These are phyloP conservation scores for Tyrannus savana DNA, from an alignment of 2,113 vertebrate genomes.

Conservation along the genomic window DNA sequence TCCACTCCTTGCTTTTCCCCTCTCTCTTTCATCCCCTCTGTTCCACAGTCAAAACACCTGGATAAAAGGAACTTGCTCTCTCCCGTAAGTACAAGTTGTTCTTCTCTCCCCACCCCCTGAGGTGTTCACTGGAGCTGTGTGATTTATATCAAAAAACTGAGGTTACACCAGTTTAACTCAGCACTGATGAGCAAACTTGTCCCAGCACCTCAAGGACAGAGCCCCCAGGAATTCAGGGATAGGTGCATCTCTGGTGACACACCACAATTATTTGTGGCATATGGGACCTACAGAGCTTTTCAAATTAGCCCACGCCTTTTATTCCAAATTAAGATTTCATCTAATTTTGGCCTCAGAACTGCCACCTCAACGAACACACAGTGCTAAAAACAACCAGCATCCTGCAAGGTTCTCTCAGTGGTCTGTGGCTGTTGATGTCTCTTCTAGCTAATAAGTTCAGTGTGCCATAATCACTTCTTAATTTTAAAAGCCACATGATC, in stretches of 20 bases:
- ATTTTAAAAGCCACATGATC: not conserved
- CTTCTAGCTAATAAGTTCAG: not conserved
- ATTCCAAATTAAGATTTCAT: slow-evolving; percentile 19
- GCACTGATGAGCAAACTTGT: not conserved
- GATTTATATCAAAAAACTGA: not conserved
- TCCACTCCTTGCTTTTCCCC: not conserved
- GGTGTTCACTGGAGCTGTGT: not conserved
- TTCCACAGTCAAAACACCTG: not conserved
- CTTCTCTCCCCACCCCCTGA: not conserved
- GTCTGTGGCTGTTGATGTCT: not conserved
- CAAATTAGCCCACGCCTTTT: slow-evolving; percentile 43
- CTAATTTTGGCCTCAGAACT: slow-evolving; percentile 55
- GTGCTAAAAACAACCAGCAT: not conserved
- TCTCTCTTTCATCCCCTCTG: not conserved
- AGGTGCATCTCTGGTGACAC: slow-evolving; percentile 10
- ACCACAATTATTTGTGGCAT: not conserved
- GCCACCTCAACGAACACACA: slow-evolving; percentile 18
- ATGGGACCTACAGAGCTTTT: slow-evolving; percentile 5
- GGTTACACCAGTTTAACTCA: not conserved
- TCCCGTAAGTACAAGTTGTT: not conserved
- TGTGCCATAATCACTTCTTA: not conserved
- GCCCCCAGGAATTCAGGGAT: not conserved
- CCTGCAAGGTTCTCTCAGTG: not conserved
- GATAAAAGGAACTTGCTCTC: not conserved
- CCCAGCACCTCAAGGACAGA: not conserved